These are phyloP conservation scores for Erynnis tages DNA, from an alignment of 2,888 invertebrate genomes.

Conservation along the genomic window DNA sequence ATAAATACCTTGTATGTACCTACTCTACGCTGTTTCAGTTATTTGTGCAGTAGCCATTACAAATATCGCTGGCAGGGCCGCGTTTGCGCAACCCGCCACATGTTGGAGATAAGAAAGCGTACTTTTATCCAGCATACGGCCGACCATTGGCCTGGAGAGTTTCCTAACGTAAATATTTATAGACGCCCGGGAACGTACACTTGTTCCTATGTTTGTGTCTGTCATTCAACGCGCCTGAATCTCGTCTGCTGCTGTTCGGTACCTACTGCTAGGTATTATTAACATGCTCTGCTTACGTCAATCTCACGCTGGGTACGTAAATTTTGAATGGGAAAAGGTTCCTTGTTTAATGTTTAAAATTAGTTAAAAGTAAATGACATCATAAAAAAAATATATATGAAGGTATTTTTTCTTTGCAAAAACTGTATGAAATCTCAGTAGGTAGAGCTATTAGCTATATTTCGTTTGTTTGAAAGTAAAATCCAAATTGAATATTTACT, in stretches of 20 bases:
- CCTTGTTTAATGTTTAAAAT: too few relatives aligned
- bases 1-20: too few relatives aligned
- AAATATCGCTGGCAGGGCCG: not conserved
- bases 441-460: too few relatives aligned
- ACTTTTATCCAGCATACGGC: constrained; percentile 70
- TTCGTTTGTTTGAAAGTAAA: too few relatives aligned
- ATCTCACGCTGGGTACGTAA: too few relatives aligned
- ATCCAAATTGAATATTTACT: too few relatives aligned
- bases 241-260: constrained; percentile 41
- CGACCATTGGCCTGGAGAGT: constrained; percentile 76
- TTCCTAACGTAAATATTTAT: constrained; percentile 80
- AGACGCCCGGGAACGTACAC: constrained; percentile 63
- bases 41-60: not conserved
- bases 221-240: constrained; percentile 66
- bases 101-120: constrained; percentile 75
- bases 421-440: too few relatives aligned
- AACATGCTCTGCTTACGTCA: not conserved
- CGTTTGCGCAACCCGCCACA: constrained; percentile 71
- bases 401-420: too few relatives aligned
- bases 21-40: not conserved
- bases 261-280: constrained; percentile 18
- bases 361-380: too few relatives aligned
- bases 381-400: too few relatives aligned
- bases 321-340: too few relatives aligned
- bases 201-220: constrained; percentile 77